Evolutionary conservation across 2,113 vertebrate species (phyloP).

Genomic region (Morone chrysops): DNA sequence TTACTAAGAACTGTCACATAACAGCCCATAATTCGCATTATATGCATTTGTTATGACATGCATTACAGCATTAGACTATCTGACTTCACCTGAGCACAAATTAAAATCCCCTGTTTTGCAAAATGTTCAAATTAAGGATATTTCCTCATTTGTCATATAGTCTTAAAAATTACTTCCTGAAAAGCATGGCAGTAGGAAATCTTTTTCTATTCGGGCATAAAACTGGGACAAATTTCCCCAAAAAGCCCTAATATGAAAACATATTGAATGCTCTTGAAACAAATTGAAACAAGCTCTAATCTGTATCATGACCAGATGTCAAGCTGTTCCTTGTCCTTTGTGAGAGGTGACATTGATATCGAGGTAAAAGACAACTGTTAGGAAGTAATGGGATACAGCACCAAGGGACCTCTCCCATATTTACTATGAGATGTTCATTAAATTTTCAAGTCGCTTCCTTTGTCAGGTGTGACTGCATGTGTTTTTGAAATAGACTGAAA

Average conservation of each 20-base stretch:
- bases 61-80: background rate
- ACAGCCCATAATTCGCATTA: background rate
- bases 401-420: conserved; percentile 44
- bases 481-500: conserved; percentile 19
- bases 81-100: background rate
- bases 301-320: conserved; percentile 49
- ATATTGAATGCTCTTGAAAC: background rate
- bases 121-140: background rate
- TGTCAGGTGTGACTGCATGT: conserved; percentile 21
- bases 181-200: background rate
- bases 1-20: too few species aligned
- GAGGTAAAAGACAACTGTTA: conserved; percentile 13
- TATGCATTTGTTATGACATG: background rate
- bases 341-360: conserved; percentile 57
- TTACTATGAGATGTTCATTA: conserved; percentile 64
- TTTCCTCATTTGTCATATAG: background rate
- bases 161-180: background rate
- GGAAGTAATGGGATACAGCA: conserved; percentile 49
- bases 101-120: background rate
- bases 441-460: conserved; percentile 57
- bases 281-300: conserved; percentile 29
- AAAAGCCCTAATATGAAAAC: background rate
- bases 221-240: too few species aligned
- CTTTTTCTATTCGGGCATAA: background rate
- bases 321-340: conserved; percentile 43